A percentile compares a stretch with the other conserved stretches of the same genome.
Evolutionary conservation across 64 coral and sea anemone species (phyloP).

Genomic region (Exaiptasia diaphana): DNA sequence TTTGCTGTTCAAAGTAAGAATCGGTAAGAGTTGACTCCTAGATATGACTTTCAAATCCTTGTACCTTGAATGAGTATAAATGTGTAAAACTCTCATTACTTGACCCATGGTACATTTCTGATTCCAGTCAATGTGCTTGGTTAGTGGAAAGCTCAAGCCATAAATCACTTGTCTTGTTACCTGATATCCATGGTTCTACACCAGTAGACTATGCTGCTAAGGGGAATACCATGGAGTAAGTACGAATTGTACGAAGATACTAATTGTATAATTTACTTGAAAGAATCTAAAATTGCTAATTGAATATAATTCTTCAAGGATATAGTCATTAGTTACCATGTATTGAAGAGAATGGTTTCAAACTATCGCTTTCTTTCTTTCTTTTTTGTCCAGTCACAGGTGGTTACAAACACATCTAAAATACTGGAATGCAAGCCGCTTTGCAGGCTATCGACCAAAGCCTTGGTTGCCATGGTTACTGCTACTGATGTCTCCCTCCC

Average conservation of each 20-base stretch:
- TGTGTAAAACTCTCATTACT: too few relatives aligned
- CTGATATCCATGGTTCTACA: conserved; percentile 70
- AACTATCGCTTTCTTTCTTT: background rate
- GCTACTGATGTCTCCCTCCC: conserved; percentile 56
- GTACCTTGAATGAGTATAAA: too few relatives aligned
- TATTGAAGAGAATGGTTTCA: background rate
- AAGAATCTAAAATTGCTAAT: too few relatives aligned
- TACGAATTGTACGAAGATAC: too few relatives aligned
- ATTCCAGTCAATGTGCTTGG: conserved; percentile 68
- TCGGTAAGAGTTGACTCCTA: too few relatives aligned
- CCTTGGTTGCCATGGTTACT: conserved; percentile 76
- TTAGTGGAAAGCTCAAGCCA: conserved; percentile 70
- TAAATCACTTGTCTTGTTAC: conserved; percentile 49
- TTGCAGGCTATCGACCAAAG: conserved; percentile 13
- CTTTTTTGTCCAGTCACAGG: conserved; percentile 28
- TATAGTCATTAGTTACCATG: too few relatives aligned
- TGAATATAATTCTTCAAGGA: too few relatives aligned
- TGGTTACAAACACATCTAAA: conserved; percentile 68
- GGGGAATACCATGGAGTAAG: conserved; percentile 54
- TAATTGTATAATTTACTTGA: too few relatives aligned
- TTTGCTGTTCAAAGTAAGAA: conserved; percentile 49
- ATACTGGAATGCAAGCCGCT: conserved; percentile 72
- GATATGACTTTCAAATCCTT: too few relatives aligned
- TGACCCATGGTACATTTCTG: too few relatives aligned
- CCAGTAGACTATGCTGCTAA: conserved; percentile 76